These are phyloP conservation scores for Steinernema khuongi DNA, from an alignment of 1,140 invertebrate species.

Conservation along the genomic window DNA sequence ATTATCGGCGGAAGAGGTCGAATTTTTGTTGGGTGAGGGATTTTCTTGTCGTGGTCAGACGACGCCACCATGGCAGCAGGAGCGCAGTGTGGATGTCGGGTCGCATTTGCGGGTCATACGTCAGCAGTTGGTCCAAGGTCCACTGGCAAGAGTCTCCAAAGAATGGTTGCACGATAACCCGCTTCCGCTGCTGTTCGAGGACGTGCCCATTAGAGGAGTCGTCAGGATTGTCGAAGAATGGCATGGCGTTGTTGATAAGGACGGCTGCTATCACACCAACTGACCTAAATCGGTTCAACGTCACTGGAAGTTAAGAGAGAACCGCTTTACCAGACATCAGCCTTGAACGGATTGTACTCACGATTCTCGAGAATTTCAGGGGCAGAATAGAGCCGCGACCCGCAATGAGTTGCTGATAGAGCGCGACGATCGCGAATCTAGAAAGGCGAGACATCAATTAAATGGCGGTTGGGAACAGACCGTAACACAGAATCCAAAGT, in stretches of 20 bases:
- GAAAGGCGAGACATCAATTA: not conserved
- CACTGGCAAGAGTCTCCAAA: not conserved
- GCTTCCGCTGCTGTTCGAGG: not conserved
- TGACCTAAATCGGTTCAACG: not conserved
- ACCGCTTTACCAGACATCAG: constrained; percentile 23
- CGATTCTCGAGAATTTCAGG: constrained; percentile 65
- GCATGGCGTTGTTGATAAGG: constrained; percentile 14
- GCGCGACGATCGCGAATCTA: constrained; percentile 19
- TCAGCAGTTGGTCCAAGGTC: not conserved
- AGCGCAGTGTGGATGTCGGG: not conserved
- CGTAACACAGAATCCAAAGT: constrained; percentile 30
- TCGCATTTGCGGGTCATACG: not conserved
- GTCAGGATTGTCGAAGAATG: not conserved
- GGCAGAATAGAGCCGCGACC: constrained; percentile 67
- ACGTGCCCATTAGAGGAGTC: not conserved
- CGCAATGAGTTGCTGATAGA: constrained; percentile 62
- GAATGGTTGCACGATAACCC: not conserved
- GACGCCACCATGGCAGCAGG: not conserved
- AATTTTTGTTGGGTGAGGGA: not conserved
- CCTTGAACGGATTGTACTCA: constrained; percentile 37
- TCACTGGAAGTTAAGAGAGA: not conserved
- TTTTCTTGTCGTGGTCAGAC: not conserved
- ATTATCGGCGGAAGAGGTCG: not conserved
- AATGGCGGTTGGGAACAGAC: not conserved
- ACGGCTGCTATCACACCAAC: not conserved